Conservation (phyloP, 1,140 invertebrate species). For the Drosophila sp. region DNA sequence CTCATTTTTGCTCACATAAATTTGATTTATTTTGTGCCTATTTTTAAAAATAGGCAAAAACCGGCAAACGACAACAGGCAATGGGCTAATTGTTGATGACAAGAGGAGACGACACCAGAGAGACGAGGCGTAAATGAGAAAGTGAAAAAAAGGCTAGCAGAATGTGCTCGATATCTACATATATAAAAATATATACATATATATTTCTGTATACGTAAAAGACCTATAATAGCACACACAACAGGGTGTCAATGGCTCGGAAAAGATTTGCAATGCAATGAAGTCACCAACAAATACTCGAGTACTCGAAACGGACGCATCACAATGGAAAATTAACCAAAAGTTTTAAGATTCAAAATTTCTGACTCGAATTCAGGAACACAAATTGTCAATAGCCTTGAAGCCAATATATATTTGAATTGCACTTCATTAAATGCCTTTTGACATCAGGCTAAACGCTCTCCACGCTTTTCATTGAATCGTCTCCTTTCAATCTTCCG, state of each 20-base stretch:
- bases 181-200: constrained; percentile 15
- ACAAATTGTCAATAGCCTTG: no score
- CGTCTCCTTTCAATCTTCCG: no score
- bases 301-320: background rate
- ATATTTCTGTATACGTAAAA: constrained; percentile 7
- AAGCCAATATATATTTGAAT: no score
- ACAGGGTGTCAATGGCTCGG: constrained; percentile 3
- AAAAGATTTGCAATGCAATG: constrained; percentile 4
- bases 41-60: constrained; percentile 56
- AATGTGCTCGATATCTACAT: constrained; percentile 16
- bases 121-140: constrained; percentile 8
- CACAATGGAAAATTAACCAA: background rate
- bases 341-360: background rate
- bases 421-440: no score
- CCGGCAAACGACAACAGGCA: constrained; percentile 46
- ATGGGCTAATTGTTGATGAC: constrained; percentile 73
- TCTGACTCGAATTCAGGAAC: no score
- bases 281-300: constrained; percentile 9
- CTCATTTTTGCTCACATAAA: constrained; percentile 60
- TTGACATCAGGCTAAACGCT: no score
- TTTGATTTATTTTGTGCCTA: constrained; percentile 72
- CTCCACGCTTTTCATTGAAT: no score
- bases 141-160: background rate
- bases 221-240: constrained; percentile 8
- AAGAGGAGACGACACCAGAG: constrained; percentile 44